Conservation (phyloP, 2,113 vertebrate genomes). For the Ochotona princeps region DNA sequence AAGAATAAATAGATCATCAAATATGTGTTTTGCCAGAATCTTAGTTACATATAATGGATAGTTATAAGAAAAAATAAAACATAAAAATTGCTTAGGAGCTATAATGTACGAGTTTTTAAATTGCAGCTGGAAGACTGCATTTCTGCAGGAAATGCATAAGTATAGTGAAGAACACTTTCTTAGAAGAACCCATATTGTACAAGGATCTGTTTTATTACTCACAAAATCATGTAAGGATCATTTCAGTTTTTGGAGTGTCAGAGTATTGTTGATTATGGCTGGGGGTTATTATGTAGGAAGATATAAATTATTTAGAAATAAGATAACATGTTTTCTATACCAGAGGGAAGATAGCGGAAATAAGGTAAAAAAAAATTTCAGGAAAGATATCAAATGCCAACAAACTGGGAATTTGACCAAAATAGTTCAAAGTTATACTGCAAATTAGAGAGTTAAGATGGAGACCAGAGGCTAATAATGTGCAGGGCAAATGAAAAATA, state of each 20-base stretch:
- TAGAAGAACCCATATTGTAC: background rate
- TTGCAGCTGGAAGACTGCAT: background rate
- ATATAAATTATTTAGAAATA: background rate
- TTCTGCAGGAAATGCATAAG: conserved; percentile 3
- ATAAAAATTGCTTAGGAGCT: background rate
- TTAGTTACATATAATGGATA: background rate
- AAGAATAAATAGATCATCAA: background rate
- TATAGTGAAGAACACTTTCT: background rate
- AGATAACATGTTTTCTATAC: background rate
- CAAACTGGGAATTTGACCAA: background rate
- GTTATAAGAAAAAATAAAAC: background rate
- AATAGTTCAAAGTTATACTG: background rate
- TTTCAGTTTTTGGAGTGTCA: background rate
- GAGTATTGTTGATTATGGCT: background rate
- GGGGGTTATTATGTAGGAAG: background rate
- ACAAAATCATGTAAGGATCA: background rate
- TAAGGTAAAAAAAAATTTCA: background rate
- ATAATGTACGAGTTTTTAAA: background rate
- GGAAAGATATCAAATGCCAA: background rate
- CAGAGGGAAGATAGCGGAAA: background rate
- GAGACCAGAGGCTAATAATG: background rate
- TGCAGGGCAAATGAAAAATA: background rate
- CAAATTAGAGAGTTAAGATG: conserved; percentile 14
- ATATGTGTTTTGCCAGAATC: background rate
- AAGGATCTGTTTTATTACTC: background rate